Evolutionary conservation across 1,140 invertebrate genomes (phyloP).

Genomic region (Drosophila grimshawi): DNA sequence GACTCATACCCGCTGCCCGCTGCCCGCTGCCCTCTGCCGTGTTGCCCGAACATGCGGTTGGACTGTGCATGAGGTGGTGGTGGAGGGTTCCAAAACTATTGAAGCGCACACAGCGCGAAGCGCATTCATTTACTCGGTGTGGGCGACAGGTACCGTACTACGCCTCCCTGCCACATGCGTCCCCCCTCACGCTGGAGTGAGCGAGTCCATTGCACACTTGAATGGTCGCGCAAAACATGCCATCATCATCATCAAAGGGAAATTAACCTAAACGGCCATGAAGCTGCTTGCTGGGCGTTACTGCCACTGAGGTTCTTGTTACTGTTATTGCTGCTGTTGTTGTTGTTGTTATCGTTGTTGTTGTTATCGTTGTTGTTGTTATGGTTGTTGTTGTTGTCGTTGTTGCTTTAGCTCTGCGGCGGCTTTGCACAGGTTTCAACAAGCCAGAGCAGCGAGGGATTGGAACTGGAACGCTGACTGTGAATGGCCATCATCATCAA

Average conservation of each 20-base stretch:
- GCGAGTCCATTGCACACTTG: conserved; percentile 76
- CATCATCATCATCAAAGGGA: conserved; percentile 80
- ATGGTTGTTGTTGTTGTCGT: conserved; percentile 13
- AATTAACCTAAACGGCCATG: conserved; percentile 81
- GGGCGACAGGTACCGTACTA: not conserved
- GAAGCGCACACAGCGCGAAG: conserved; percentile 62
- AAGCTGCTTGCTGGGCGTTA: conserved; percentile 61
- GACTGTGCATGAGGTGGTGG: not conserved
- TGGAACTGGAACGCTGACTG: conserved; percentile 2
- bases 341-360: conserved; percentile 5
- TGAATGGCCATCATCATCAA: not conserved
- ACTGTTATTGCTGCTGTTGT: not conserved
- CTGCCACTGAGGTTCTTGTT: conserved; percentile 36
- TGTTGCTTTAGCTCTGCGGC: conserved; percentile 40
- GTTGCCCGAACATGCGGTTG: conserved; percentile 1
- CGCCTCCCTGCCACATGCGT: not conserved
- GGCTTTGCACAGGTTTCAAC: conserved; percentile 40
- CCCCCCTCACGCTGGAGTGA: conserved; percentile 44
- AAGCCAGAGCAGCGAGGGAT: conserved; percentile 13
- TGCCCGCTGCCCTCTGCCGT: conserved; percentile 1
- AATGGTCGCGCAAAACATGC: conserved; percentile 79
- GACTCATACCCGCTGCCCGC: conserved; percentile 5
- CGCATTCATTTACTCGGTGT: conserved; percentile 63
- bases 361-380: not conserved
- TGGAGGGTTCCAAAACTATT: conserved; percentile 60